phyloP scores from a whole-genome alignment of 1,140 invertebrate species.

The Cydia strobilella region DNA sequence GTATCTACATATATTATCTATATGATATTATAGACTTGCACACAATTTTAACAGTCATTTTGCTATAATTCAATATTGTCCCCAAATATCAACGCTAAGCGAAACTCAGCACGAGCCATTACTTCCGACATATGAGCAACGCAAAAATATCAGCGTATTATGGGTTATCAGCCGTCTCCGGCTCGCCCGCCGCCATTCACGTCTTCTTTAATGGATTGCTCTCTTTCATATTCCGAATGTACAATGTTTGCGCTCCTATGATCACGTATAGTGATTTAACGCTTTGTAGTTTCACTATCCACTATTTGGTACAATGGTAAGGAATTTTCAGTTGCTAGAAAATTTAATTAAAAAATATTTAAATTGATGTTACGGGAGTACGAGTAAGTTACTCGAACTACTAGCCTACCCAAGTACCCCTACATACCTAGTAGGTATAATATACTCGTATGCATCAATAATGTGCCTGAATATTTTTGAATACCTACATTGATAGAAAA shows the following conservation, averaged over 20 bases:
- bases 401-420: too few species aligned
- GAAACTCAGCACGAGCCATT: slow-evolving; percentile 63
- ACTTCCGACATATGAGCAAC: slow-evolving; percentile 79
- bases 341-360: too few species aligned
- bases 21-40: too few species aligned
- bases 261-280: slow-evolving; percentile 59
- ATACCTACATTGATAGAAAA: slow-evolving; percentile 20
- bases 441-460: too few species aligned
- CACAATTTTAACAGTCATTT: not conserved
- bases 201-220: slow-evolving; percentile 75
- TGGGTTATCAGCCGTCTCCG: slow-evolving; percentile 76
- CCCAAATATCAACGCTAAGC: slow-evolving; percentile 21
- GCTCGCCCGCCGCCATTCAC: slow-evolving; percentile 60
- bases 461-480: too few species aligned
- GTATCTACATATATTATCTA: too few species aligned
- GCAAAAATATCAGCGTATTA: slow-evolving; percentile 80
- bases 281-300: slow-evolving; percentile 47
- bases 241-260: slow-evolving; percentile 65
- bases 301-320: not conserved
- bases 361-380: too few species aligned
- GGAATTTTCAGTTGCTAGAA: not conserved
- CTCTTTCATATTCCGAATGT: slow-evolving; percentile 70
- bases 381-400: too few species aligned
- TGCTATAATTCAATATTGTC: not conserved
- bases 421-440: too few species aligned